Evolutionary conservation across 2,888 invertebrate genomes (phyloP).

Genomic region (Pherbina coryleti): DNA sequence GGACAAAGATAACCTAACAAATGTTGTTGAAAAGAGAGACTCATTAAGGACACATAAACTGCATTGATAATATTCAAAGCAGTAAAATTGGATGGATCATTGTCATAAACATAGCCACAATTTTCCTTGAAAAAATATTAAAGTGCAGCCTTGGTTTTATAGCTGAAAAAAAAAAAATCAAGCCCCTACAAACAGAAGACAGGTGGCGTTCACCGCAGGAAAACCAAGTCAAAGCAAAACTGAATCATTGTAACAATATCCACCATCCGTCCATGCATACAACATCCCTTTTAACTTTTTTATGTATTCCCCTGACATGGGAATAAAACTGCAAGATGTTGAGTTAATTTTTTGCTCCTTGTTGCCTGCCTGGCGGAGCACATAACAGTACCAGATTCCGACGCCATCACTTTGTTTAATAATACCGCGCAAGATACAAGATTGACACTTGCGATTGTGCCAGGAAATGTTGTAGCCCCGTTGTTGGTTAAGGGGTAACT

Average conservation of each 20-base stretch:
- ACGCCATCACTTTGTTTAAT: constrained; percentile 48
- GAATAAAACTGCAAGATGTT: background rate
- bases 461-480: constrained; percentile 53
- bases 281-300: background rate
- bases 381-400: constrained; percentile 22
- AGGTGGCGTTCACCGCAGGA: background rate
- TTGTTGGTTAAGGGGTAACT: background rate
- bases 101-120: too few relatives aligned
- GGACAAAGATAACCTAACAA: too few relatives aligned
- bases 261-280: background rate
- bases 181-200: too few relatives aligned
- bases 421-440: constrained; percentile 50
- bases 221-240: background rate
- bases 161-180: too few relatives aligned
- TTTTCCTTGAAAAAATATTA: too few relatives aligned
- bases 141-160: too few relatives aligned
- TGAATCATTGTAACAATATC: background rate
- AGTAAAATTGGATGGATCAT: too few relatives aligned
- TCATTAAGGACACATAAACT: too few relatives aligned
- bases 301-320: background rate
- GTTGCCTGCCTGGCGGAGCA: background rate
- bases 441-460: constrained; percentile 60
- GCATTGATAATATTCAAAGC: too few relatives aligned
- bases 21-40: too few relatives aligned
- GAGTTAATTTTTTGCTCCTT: background rate